Base-by-base conservation (phyloP, 2,113 vertebrate genomes). In the Salminus brasiliensis region DNA sequence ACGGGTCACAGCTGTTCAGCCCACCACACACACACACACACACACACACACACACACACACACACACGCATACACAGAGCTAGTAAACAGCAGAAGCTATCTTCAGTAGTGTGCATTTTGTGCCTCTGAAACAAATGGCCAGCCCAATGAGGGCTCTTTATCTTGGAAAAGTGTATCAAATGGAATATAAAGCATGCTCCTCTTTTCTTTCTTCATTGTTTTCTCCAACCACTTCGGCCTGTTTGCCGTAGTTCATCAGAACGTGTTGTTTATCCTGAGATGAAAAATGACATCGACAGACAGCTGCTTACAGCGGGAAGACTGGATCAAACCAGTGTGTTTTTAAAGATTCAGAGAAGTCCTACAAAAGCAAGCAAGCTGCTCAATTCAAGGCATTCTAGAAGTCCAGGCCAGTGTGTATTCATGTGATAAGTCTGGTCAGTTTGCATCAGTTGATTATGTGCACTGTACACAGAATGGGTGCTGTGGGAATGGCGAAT, bases 1-100 rank as follows among this genome's bases (percentile, higher is more conserved):
- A 78, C 43, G 39, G 76, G 65, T 78, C 52, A 69, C 76, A 78
- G 66, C 66, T 69, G 52, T 71, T 53, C 65, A 30, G 73, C 59
- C 47, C n/a, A 65, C 36, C 39, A 43, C 52, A 74, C 72, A 65
- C 62, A 39, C 45, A 67, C 1, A 65, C 32, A 62, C 49, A 55
- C 62, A 77, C 65, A 67, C 63, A 30, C 65, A 68, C 2, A 67
- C 12, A 32, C 23, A 55, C 45, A 78, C 75, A 55, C 52, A 60
- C 66, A 60, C 3, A 57, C 34, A 66, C 29, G 47, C 65, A 62
- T 53, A 78, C 66, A 62, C 66, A 47, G 1, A 57, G 15, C 13
- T 13, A 69, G 32, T 43, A 49, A 49, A 27, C 25, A 49, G 43
- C 21, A 43, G 36, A 43, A 45, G 10, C 34, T 15, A 12, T 39